Percentiles rank a stretch among this genome's conserved stretches.
Conservation (phyloP, 2,113 vertebrate genomes). For the Physeter macrocephalus region DNA sequence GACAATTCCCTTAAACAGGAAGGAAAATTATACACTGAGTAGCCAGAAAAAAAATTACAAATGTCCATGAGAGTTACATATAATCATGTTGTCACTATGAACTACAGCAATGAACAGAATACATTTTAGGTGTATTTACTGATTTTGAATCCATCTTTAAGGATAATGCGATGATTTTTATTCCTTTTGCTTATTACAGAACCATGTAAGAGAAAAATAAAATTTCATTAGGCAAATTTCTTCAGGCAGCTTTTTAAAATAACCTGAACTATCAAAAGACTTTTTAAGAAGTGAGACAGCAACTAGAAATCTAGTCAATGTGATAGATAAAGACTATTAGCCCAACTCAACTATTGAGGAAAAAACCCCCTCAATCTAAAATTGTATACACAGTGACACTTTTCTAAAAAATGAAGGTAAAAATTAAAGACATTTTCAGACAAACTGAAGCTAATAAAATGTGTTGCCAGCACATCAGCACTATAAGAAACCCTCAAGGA, state of each 20-base stretch:
- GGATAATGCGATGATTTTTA: background rate
- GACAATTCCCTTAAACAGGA: background rate
- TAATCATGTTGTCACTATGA: background rate
- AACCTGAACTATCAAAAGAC: background rate
- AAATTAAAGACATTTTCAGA: background rate
- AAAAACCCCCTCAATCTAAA: background rate
- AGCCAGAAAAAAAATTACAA: background rate
- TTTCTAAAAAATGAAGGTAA: background rate
- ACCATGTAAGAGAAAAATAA: background rate
- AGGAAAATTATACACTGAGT: background rate
- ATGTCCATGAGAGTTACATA: background rate
- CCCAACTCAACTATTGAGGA: background rate
- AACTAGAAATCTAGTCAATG: background rate
- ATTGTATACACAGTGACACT: background rate
- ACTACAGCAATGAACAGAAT: background rate
- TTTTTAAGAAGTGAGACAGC: background rate
- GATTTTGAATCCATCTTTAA: background rate
- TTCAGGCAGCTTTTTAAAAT: background rate
- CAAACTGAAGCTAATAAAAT: background rate
- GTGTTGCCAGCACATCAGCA: background rate
- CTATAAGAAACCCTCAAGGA: background rate
- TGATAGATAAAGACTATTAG: background rate
- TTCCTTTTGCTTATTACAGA: background rate
- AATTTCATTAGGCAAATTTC: background rate
- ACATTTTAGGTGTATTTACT: background rate